phyloP scores from a whole-genome alignment of 2,888 invertebrate genomes.

The Iselma pallidipennis region DNA sequence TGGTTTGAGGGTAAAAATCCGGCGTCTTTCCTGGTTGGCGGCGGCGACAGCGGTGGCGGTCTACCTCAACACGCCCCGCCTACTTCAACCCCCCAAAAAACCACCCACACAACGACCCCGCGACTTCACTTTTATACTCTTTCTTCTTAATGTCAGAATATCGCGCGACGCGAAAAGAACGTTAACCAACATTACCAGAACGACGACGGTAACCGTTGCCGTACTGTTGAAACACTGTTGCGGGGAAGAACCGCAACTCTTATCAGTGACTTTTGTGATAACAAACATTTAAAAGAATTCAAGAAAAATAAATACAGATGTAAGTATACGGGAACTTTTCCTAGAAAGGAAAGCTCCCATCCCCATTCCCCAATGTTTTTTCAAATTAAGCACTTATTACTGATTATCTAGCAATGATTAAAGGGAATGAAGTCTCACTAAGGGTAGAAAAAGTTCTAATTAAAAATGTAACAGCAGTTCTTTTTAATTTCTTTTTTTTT shows the following conservation, averaged over 20 bases:
- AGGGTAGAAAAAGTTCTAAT: neutral
- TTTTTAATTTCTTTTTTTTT: neutral
- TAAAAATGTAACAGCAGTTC: neutral
- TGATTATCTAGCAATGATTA: neutral
- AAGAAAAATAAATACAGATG: too few relatives aligned
- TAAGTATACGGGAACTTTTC: too few relatives aligned
- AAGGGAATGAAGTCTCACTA: neutral
- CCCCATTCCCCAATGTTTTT: neutral
- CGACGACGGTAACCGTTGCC: too few relatives aligned
- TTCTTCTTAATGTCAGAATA: constrained; percentile 55
- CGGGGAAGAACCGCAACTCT: neutral
- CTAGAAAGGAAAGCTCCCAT: neutral
- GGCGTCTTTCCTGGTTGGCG: constrained; percentile 60
- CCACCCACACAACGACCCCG: constrained; percentile 46
- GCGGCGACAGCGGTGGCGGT: constrained; percentile 58
- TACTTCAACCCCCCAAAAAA: constrained; percentile 43
- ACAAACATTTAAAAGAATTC: neutral
- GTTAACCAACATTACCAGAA: too few relatives aligned
- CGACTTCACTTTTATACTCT: constrained; percentile 54
- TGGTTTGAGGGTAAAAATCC: constrained; percentile 60
- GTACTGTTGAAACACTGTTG: constrained; percentile 10
- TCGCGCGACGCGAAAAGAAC: constrained; percentile 55
- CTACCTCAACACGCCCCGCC: constrained; percentile 60
- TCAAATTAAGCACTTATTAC: neutral
- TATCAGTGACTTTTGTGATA: neutral